phyloP scores from a whole-genome alignment of 92 coral and sea anemone genomes.

The Epizoanthus stellaris region DNA sequence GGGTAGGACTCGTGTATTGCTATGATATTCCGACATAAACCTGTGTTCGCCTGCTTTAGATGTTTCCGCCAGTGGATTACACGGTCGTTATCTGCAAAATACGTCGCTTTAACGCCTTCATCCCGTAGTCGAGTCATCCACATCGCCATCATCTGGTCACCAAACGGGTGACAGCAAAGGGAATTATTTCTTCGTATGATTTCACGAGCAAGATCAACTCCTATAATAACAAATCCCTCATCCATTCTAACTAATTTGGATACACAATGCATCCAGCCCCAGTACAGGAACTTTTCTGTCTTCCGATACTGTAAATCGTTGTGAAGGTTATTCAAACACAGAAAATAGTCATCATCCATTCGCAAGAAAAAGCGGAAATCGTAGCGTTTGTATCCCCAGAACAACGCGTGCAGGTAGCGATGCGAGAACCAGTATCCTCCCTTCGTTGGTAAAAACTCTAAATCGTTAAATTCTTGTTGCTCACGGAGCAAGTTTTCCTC shows the following conservation, averaged over 20 bases:
- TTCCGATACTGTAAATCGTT: constrained; percentile 45
- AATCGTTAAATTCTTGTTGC: background rate
- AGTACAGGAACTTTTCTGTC: constrained; percentile 51
- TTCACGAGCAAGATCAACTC: constrained; percentile 46
- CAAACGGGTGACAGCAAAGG: constrained; percentile 50
- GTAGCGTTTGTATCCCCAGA: constrained; percentile 62
- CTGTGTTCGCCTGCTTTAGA: background rate
- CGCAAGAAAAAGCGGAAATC: constrained; percentile 56
- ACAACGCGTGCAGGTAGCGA: constrained; percentile 44
- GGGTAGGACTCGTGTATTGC: constrained; percentile 22
- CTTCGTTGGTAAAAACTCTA: constrained; percentile 52
- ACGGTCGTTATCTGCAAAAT: constrained; percentile 54
- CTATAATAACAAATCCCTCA: constrained; percentile 47
- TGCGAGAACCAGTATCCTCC: constrained; percentile 55
- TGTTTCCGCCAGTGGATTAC: constrained; percentile 28
- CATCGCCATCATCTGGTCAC: constrained; percentile 64
- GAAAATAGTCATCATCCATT: constrained; percentile 67
- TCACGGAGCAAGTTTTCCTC: no score
- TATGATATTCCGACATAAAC: background rate
- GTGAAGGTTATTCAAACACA: constrained; percentile 53
- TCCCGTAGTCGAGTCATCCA: constrained; percentile 36
- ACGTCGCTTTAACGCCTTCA: constrained; percentile 49
- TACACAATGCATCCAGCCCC: constrained; percentile 51
- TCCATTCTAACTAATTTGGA: constrained; percentile 57
- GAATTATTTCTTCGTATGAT: constrained; percentile 45